phyloP scores from a whole-genome alignment of 2,113 vertebrate genomes.

The Corapipo altera region DNA sequence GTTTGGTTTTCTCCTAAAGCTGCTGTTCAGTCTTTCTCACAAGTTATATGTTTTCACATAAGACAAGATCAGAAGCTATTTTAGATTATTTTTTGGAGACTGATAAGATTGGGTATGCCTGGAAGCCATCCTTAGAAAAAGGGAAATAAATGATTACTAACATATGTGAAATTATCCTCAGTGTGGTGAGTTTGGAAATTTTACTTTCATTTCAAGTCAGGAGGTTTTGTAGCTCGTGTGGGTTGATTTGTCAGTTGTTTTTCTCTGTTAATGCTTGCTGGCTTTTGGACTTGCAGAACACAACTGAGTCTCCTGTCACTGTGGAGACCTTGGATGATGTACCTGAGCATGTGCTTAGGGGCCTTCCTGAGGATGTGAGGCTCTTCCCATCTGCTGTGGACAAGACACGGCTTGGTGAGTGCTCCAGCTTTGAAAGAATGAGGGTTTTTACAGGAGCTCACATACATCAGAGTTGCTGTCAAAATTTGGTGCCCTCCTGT shows the following conservation, averaged over 20 bases:
- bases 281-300: conserved; percentile 62
- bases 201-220: background rate
- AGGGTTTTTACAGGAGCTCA: background rate
- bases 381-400: conserved; percentile 80
- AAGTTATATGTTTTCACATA: background rate
- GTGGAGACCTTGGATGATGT: conserved; percentile 77
- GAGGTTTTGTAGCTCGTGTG: background rate
- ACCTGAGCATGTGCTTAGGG: conserved; percentile 77
- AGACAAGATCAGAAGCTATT: background rate
- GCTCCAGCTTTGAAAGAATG: background rate
- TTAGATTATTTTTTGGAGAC: background rate
- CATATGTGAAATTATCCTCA: background rate
- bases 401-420: conserved; percentile 79
- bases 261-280: background rate
- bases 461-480: background rate
- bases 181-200: background rate
- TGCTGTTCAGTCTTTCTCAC: background rate
- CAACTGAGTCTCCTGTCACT: conserved; percentile 52
- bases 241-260: background rate
- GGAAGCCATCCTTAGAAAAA: background rate
- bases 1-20: background rate
- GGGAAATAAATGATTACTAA: background rate
- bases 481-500: background rate
- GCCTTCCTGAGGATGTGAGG: conserved; percentile 81
- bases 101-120: background rate